Evolutionary conservation across 2,113 vertebrate genomes (phyloP), one percentile per base, ranked within the genome.

Genomic region (Corvus cornix): DNA sequence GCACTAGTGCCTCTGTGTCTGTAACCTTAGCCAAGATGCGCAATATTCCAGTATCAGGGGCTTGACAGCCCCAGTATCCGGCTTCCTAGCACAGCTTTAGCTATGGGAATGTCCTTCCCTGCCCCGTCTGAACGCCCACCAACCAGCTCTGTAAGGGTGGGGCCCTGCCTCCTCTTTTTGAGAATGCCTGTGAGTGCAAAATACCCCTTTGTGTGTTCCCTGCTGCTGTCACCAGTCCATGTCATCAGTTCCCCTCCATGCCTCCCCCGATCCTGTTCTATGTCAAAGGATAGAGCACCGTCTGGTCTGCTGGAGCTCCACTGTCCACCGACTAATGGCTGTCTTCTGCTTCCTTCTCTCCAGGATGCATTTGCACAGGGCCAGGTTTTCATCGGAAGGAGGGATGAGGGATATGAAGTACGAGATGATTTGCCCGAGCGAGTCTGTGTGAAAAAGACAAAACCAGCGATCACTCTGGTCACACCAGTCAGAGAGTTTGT

Each of bases 341-440:
- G 55, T 84, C 53, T 69, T 77, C 49, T 96, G 70, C 88, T 66
- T 58, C 66, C 23, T 74, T 64, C 51, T 81, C 87, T 94, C 26
- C 84, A 99, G 99, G 99, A 99, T 60, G 98, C 99, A 6, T 98
- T 98, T 91, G 98, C 99, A 90, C 97, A 98, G 75, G 99, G 99
- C 39, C 98, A 97, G 41, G 97, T 99, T 88, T 99, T 98, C 92
- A 98, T 99, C 0, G 99, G 99, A 70, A 98, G 97, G 30, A 97
- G 83, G 23, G 97, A 94, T 72, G 98, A 98, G 52, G 98, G 99
- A 7, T 99, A 99, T 43, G 97, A 98, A 7, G 98, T 98, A 31
- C 94, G 35, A 44, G 98, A 98, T 87, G 98, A 93, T 6, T 66
- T 98, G 49, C 98, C 99, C 2, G 96, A 97, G 68, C 96, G 97